Base-by-base conservation (phyloP, 1,140 invertebrate genomes). In the Aleiodes sp. region DNA sequence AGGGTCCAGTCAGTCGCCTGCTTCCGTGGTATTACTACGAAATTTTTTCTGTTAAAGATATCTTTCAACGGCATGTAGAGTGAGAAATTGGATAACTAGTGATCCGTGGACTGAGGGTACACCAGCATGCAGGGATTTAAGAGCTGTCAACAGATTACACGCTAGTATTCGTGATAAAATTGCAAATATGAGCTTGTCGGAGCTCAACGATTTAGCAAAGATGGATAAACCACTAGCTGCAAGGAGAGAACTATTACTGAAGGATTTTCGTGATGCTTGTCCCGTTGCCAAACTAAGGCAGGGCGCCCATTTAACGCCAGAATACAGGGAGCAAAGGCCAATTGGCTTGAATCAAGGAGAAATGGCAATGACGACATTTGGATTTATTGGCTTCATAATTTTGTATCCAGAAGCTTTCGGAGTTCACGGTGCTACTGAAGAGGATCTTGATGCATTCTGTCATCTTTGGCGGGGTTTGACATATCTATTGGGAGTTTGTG, bases 401-500 rank as follows among this genome's bases (percentile, higher is more conserved):
- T 73, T 93, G 4, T 89, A 89, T 28, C 90, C 92, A 0, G 76
- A 90, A 52, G 78, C 86, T 14, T 88, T 94, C 57, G 92, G 93
- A 0, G 83, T 94, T 1, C 77, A 85, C 21, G 46, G 86, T 10
- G 79, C 78, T 0, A 86, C 81, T 6, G 77, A 87, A 3, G 87
- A 91, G 14, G 91, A 92, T 46, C 76, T 92, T 2, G 91, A 93
- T 39, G 90, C 89, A n/a, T 92, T 93, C 66, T 84, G 92, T 16
- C 93, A 96, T 78, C 88, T 94, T 70, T 96, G 94, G 94, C 88
- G 90, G 46, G 90, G 92, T 3, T 88, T 96, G 9, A 94, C 94
- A 1, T 90, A 92, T 77, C 81, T 93, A 66, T 85, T 96, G 31
- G 95, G 95, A 0, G 89, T 96, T 1, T 89, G 94, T 60, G 94